Conservation (phyloP, 2,797 vertebrate species). For the Bufotes viridis region DNA sequence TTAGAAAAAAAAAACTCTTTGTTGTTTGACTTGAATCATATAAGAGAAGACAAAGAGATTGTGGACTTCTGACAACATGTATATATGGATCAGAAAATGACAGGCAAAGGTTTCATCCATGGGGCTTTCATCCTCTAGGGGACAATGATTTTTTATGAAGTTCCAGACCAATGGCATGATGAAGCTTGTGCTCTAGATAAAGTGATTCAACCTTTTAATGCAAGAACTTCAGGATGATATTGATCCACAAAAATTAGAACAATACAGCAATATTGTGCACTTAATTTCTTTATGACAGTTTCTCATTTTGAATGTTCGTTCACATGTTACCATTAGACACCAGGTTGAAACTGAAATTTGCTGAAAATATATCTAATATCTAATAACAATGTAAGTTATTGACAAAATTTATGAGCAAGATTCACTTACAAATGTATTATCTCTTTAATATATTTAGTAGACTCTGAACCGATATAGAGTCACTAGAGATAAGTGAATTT, state of each 20-base stretch:
- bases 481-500: too few relatives aligned
- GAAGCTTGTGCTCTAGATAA: neutral
- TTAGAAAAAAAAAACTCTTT: neutral
- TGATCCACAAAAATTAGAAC: constrained; percentile 23
- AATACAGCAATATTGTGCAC: constrained; percentile 41
- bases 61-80: constrained; percentile 3
- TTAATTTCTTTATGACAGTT: constrained; percentile 47
- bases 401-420: neutral
- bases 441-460: neutral
- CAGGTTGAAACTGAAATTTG: neutral
- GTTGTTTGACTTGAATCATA: constrained; percentile 17
- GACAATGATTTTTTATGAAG: constrained; percentile 42
- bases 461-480: neutral
- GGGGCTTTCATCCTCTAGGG: constrained; percentile 20
- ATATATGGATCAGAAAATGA: constrained; percentile 14
- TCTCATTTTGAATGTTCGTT: constrained; percentile 30
- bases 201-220: constrained; percentile 27
- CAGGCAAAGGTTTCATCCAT: constrained; percentile 29
- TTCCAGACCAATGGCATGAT: constrained; percentile 10
- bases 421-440: neutral
- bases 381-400: neutral
- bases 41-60: neutral
- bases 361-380: neutral
- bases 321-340: neutral
- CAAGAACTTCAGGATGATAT: constrained; percentile 38